A percentile compares a stretch with the other conserved stretches of the same genome.
These are phyloP conservation scores for Butorides virescens DNA, from an alignment of 2,113 vertebrate species.

Conservation along the genomic window DNA sequence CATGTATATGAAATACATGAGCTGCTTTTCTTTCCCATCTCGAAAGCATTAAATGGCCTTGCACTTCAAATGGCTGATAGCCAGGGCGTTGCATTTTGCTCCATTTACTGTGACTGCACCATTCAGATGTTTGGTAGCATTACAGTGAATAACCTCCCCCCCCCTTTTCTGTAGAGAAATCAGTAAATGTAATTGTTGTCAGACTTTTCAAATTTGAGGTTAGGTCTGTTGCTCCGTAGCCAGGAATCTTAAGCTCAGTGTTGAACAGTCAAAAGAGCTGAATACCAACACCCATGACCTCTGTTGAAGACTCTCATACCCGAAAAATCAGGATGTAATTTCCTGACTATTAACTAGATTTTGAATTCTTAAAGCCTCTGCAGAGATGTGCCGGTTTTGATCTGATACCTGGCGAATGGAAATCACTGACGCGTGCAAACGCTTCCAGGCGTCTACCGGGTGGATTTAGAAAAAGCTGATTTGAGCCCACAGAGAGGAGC, in stretches of 20 bases:
- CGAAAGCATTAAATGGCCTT: background rate
- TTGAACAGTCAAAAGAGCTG: background rate
- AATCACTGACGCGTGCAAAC: background rate
- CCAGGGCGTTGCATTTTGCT: background rate
- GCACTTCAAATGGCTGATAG: background rate
- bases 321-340: background rate
- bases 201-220: background rate
- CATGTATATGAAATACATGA: background rate
- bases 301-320: too few species aligned
- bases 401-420: background rate
- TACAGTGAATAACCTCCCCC: background rate
- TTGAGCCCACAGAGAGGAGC: background rate
- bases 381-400: background rate
- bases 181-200: background rate
- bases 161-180: background rate
- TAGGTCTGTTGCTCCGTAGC: background rate
- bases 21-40: background rate
- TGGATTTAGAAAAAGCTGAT: background rate
- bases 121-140: background rate
- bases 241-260: background rate
- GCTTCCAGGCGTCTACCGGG: accelerated
- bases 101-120: background rate
- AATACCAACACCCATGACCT: accelerated
- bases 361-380: background rate
- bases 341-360: background rate